Evolutionary conservation across 1,140 invertebrate species (phyloP).

Genomic region (Thereuonema tuberculata): DNA sequence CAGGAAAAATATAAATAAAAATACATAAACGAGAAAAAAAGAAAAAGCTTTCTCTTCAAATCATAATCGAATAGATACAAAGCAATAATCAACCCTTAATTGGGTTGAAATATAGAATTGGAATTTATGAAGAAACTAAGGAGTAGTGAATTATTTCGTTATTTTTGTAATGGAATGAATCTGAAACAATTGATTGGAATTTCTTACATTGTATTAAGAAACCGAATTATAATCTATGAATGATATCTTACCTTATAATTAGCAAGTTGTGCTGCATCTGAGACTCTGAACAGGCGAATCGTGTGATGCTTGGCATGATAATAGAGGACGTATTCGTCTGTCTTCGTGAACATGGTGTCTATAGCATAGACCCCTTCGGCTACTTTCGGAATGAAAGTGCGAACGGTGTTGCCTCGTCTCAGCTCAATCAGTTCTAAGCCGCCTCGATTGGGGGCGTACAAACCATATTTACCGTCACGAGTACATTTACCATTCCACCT

Average conservation of each 20-base stretch:
- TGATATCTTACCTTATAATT: conserved; percentile 79
- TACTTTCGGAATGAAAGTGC: conserved; percentile 68
- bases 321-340: conserved; percentile 89
- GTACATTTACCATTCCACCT: conserved; percentile 40
- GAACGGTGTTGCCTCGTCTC: conserved; percentile 60
- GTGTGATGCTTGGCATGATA: conserved; percentile 91
- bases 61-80: too few species aligned
- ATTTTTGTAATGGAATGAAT: too few species aligned
- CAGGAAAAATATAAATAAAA: too few species aligned
- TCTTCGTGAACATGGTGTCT: conserved; percentile 83
- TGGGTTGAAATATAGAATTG: too few species aligned
- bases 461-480: conserved; percentile 53
- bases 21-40: too few species aligned
- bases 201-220: too few species aligned
- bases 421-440: conserved; percentile 81
- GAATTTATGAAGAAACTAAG: too few species aligned
- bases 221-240: too few species aligned
- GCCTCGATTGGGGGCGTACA: conserved; percentile 82
- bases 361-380: conserved; percentile 96
- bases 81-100: too few species aligned
- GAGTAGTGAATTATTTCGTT: too few species aligned
- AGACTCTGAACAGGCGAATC: conserved; percentile 72
- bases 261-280: conserved; percentile 75
- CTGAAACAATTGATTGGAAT: too few species aligned
- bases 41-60: too few species aligned